Percentiles rank a stretch among this genome's conserved stretches.
Evolutionary conservation across 2,797 vertebrate genomes (phyloP).

Genomic region (Eurystomus glaucurus): DNA sequence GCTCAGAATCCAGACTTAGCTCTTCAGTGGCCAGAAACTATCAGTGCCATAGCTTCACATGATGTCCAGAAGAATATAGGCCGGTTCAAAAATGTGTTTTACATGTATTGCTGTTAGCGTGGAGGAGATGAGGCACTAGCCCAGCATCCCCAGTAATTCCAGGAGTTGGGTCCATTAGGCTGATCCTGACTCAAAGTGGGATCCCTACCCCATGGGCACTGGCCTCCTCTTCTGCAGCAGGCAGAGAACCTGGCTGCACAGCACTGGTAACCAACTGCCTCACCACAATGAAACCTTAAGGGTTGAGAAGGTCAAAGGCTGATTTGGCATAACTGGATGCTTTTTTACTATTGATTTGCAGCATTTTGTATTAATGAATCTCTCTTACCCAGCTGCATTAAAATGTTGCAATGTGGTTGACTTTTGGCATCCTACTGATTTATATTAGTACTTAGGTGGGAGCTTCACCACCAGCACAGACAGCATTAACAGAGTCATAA

Average conservation of each 20-base stretch:
- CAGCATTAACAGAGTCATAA: conserved; percentile 14
- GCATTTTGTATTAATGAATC: neutral
- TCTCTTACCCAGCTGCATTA: neutral
- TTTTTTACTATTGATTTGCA: conserved; percentile 15
- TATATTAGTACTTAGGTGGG: conserved; percentile 5
- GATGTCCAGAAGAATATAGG: neutral
- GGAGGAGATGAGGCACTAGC: neutral
- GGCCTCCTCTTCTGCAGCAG: neutral
- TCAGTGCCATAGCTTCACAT: neutral
- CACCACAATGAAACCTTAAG: neutral
- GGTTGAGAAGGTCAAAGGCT: conserved; percentile 3
- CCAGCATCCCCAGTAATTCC: neutral
- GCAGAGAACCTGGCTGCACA: neutral
- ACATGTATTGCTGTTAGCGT: neutral
- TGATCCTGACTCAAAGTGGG: neutral
- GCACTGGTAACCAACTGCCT: neutral
- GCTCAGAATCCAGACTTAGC: accelerated
- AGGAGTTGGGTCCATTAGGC: neutral
- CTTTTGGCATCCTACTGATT: conserved; percentile 19
- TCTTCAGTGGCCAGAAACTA: neutral
- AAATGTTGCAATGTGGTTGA: neutral
- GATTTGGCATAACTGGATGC: neutral
- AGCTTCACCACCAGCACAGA: neutral
- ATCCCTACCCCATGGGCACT: neutral
- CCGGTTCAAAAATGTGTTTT: neutral